Conservation (phyloP, 2,797 vertebrate genomes). For the Coracias cyanogaster region DNA sequence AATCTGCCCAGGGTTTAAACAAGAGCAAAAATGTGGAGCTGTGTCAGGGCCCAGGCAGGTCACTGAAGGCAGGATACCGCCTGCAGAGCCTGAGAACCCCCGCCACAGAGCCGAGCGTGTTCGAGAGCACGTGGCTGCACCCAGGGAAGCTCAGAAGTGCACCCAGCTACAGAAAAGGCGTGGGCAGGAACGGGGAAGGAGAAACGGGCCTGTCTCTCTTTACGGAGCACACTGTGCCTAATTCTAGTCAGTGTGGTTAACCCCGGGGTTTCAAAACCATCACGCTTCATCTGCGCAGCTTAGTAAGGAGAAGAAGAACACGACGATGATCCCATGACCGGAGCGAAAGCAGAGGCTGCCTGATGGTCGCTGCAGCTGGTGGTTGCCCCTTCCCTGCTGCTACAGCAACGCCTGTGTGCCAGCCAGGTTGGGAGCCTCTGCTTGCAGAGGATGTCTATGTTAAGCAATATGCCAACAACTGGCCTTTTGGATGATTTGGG, state of each 20-base stretch:
- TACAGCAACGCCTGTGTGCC: background rate
- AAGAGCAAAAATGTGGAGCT: background rate
- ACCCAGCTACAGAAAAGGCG: background rate
- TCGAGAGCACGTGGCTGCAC: rapidly evolving
- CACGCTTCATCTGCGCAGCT: background rate
- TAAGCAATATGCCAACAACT: background rate
- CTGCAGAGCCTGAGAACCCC: background rate
- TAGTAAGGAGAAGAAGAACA: background rate
- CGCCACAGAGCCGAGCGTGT: rapidly evolving
- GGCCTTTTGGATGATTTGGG: background rate
- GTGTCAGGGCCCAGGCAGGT: background rate
- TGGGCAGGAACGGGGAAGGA: background rate
- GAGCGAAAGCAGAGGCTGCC: background rate
- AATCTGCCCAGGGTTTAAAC: background rate
- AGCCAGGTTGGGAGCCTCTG: background rate
- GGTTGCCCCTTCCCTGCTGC: background rate
- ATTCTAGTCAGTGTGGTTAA: slow-evolving; percentile 1
- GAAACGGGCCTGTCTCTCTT: background rate
- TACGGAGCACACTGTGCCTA: background rate
- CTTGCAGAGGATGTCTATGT: rapidly evolving
- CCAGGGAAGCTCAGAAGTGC: background rate
- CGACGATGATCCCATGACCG: background rate
- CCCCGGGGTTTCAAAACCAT: slow-evolving; percentile 19
- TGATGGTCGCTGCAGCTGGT: rapidly evolving
- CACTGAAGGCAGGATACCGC: background rate